Evolutionary conservation across 2,888 invertebrate genomes (phyloP).

Genomic region (Himalopsyche tibetana): DNA sequence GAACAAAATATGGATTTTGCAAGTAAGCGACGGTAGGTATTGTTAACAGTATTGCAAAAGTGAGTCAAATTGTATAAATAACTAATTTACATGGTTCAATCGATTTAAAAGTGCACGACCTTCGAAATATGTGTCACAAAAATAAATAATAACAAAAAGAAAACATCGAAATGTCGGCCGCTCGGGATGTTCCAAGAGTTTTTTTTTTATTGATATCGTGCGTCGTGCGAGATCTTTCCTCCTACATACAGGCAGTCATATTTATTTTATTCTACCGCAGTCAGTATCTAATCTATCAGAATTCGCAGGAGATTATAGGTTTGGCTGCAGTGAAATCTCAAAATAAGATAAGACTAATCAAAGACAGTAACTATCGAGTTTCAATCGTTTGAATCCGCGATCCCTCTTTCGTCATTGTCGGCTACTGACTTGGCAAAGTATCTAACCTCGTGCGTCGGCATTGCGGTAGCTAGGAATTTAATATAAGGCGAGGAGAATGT

Average conservation of each 20-base stretch:
- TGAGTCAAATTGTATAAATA: slow-evolving; percentile 8
- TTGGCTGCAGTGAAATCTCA: slow-evolving; percentile 37
- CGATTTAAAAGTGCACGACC: background rate
- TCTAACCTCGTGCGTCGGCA: slow-evolving; percentile 1
- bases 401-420: too few relatives aligned
- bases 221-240: slow-evolving; percentile 35
- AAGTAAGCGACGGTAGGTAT: background rate
- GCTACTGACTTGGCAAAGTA: too few relatives aligned
- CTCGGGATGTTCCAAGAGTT: background rate
- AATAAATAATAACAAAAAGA: slow-evolving; percentile 18
- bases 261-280: slow-evolving; percentile 38
- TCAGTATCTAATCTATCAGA: slow-evolving; percentile 41
- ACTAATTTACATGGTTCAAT: background rate
- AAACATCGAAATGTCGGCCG: slow-evolving; percentile 16
- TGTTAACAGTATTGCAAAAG: background rate
- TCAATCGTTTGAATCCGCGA: too few relatives aligned
- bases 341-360: slow-evolving; percentile 17
- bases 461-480: background rate
- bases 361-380: background rate
- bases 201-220: background rate
- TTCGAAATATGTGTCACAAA: slow-evolving; percentile 23
- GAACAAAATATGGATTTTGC: too few relatives aligned
- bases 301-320: slow-evolving; percentile 42
- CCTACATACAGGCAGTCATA: slow-evolving; percentile 38
- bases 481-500: slow-evolving; percentile 7